Base-by-base conservation (phyloP, 2,888 invertebrate genomes). In the Aromia moschata region DNA sequence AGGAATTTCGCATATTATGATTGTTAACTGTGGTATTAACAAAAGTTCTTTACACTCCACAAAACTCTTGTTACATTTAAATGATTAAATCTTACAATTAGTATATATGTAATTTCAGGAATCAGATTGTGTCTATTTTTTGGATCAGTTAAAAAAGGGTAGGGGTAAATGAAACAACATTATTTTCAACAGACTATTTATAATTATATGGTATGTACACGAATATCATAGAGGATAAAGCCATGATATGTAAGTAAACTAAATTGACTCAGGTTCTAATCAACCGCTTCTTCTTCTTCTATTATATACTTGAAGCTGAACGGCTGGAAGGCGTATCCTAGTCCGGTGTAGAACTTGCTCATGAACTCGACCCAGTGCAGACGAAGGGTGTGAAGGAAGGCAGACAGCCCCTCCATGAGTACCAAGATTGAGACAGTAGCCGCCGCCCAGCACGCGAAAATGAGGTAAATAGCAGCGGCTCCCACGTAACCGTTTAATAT, bases 321-420 rank as follows among this genome's bases (percentile, higher is more conserved):
- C 1, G 95, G 94, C 74, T 87, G 85, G 84, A 95, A 95, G 62
- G 87, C 82, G 80, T 93, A 90, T 5, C 95, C 95, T 67, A 87
- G 83, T 60, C 95, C 95, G 14, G 85, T 79, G 80, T 94, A 96
- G 83, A 96, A 95, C 81, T 95, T 95, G 82, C 85, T 87, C 81
- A 88, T 86, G 77, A 89, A 89, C 81, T 96, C 95, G 74, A 96
- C 95, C 73, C 95, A 96, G 79, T 95, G 94, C 65, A 95, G 86
- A 79, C 94, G 87, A 41, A 95, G 85, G 0, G 94, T 94, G 74
- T 95, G 95, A 52, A 95, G 84, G 81, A 95, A 95, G 9, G 95
- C 95, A 0, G 93, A 94, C 9, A 95, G 83, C 0, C 95, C 95
- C 79, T 96, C 95, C 95, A 96, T 95, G 65, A 94, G 82, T 38